These are phyloP conservation scores for Microcebus tavaratra DNA, from an alignment of 2,113 vertebrate genomes.

Conservation along the genomic window DNA sequence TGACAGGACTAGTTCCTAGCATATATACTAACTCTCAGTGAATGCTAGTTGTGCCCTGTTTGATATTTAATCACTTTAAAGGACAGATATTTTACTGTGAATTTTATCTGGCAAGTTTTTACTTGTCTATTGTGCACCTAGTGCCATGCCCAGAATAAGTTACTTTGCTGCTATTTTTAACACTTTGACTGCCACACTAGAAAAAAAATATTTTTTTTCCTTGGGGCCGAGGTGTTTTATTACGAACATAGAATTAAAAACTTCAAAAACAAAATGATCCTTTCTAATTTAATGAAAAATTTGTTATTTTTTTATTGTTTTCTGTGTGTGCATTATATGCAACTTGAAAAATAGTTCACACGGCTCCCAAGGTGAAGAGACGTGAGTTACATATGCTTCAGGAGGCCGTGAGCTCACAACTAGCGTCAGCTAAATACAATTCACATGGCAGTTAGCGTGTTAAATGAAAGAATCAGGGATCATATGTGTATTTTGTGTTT, in stretches of 20 bases:
- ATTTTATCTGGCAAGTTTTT: constrained; percentile 41
- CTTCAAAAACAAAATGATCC: no score
- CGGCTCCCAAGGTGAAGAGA: no score
- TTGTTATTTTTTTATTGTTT: no score
- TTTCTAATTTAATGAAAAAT: no score
- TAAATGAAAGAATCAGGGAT: not conserved
- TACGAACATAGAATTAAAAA: no score
- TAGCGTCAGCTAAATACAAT: no score
- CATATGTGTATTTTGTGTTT: not conserved
- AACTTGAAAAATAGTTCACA: no score
- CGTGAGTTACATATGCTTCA: no score
- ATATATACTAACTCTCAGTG: not conserved
- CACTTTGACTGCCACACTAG: no score
- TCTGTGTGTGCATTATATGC: no score
- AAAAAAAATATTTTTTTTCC: not conserved
- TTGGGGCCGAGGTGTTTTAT: no score
- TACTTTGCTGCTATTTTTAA: not conserved
- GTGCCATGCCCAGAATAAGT: not conserved
- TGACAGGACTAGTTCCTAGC: not conserved
- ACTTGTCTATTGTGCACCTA: not conserved
- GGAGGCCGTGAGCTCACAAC: no score
- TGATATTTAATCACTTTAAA: constrained; percentile 13
- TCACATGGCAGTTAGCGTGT: not conserved
- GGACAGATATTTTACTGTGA: not conserved
- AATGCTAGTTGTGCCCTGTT: not conserved